Evolutionary conservation across 2,113 vertebrate genomes (phyloP).

Genomic region (Petroica traversi): DNA sequence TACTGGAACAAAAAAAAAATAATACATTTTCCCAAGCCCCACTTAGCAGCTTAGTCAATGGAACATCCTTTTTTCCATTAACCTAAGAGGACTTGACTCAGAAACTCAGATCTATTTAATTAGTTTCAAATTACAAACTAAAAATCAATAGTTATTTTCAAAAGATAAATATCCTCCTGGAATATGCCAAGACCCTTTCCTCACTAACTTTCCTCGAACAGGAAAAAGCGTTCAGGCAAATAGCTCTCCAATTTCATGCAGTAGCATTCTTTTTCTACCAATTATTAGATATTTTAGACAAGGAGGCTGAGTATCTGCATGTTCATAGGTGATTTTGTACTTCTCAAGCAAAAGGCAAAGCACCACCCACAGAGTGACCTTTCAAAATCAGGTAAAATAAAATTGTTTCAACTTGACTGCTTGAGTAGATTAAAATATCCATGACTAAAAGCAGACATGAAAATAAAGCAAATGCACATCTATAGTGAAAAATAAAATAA

Average conservation of each 20-base stretch:
- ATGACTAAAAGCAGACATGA: not conserved
- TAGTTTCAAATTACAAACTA: slow-evolving; percentile 15
- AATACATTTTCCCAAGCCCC: not conserved
- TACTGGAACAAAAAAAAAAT: slow-evolving; percentile 11
- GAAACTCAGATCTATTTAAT: slow-evolving; percentile 19
- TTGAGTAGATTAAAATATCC: not conserved
- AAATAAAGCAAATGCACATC: not conserved
- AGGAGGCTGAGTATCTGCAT: not conserved
- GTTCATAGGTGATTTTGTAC: not conserved
- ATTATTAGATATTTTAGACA: not conserved
- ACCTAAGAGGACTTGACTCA: not conserved
- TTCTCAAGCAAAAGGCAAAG: not conserved
- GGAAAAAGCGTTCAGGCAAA: not conserved
- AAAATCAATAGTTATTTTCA: slow-evolving; percentile 50
- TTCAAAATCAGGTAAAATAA: not conserved
- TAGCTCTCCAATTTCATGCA: not conserved
- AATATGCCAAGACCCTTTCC: not conserved
- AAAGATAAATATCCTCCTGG: slow-evolving; percentile 20
- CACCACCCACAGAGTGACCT: not conserved
- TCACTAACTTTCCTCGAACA: not conserved
- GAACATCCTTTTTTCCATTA: slow-evolving; percentile 34
- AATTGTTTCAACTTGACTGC: not conserved
- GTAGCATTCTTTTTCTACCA: not conserved
- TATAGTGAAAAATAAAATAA: not conserved
- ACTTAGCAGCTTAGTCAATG: slow-evolving; percentile 1